Conservation (phyloP, 2,113 vertebrate species). For the Muntiacus muntjak region DNA sequence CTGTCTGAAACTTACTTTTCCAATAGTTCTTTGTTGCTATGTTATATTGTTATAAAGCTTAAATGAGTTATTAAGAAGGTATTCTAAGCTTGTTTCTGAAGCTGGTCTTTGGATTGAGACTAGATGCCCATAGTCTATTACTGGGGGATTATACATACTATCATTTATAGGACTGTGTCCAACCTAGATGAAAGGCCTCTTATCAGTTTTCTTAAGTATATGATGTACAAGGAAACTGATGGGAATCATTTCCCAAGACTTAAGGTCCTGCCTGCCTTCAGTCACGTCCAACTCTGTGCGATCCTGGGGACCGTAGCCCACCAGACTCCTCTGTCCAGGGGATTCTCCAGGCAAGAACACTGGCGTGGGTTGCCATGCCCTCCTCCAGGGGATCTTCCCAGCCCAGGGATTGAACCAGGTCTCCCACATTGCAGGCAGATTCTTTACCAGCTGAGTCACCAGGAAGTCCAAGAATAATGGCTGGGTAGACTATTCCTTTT, state of each 20-base stretch:
- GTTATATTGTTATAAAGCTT: neutral
- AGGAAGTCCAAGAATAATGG: neutral
- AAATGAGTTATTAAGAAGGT: neutral
- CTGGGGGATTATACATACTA: neutral
- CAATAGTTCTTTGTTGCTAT: neutral
- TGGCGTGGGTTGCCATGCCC: neutral
- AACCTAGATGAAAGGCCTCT: neutral
- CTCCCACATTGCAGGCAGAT: neutral
- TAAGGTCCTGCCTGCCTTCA: neutral
- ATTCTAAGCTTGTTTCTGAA: neutral
- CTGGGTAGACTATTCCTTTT: too few relatives aligned
- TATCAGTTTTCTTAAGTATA: neutral
- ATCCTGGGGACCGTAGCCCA: neutral
- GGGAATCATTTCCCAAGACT: neutral
- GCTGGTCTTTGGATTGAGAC: neutral
- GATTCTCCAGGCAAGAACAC: neutral
- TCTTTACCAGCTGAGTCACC: neutral
- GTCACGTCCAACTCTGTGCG: fast-evolving
- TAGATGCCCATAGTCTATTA: neutral
- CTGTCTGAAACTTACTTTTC: neutral
- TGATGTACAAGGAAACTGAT: neutral
- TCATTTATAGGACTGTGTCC: neutral
- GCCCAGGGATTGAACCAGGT: neutral
- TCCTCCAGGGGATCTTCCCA: neutral
- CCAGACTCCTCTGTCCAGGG: neutral